Conservation (phyloP, 1,140 invertebrate species). For the Mamestra configurata region DNA sequence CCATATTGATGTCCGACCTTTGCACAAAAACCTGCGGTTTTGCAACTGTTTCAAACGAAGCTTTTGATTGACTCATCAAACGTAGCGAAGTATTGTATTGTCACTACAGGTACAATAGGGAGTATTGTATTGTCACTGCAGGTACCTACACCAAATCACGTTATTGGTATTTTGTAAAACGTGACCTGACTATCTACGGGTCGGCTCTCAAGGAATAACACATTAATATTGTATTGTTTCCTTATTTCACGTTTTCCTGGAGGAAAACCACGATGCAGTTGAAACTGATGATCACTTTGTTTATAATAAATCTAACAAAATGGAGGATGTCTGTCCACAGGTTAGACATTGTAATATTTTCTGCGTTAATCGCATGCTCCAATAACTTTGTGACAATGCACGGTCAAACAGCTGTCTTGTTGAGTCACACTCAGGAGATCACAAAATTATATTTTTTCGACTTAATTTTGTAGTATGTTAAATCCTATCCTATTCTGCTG, state of each 20-base stretch:
- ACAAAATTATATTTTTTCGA: no score
- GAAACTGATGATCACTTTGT: background rate
- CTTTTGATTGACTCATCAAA: no score
- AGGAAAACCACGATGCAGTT: constrained; percentile 20
- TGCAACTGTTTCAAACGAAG: background rate
- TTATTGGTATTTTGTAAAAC: constrained; percentile 23
- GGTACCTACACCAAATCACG: background rate
- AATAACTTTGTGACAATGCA: background rate
- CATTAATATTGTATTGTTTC: constrained; percentile 29
- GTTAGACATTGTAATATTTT: background rate
- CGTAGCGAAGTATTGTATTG: no score
- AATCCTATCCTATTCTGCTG: no score
- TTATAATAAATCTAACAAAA: background rate
- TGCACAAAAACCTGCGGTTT: background rate
- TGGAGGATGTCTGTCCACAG: background rate
- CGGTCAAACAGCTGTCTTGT: no score
- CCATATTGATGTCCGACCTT: background rate
- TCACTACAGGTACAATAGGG: no score
- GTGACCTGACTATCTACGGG: background rate
- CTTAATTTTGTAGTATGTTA: no score
- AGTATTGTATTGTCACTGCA: background rate
- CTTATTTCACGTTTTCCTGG: constrained; percentile 15
- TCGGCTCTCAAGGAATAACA: constrained; percentile 22
- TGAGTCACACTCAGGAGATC: no score
- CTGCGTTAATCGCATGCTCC: no score